phyloP scores from a whole-genome alignment of 37 sponge, comb jelly and placozoan genomes.

The Corticium candelabrum region DNA sequence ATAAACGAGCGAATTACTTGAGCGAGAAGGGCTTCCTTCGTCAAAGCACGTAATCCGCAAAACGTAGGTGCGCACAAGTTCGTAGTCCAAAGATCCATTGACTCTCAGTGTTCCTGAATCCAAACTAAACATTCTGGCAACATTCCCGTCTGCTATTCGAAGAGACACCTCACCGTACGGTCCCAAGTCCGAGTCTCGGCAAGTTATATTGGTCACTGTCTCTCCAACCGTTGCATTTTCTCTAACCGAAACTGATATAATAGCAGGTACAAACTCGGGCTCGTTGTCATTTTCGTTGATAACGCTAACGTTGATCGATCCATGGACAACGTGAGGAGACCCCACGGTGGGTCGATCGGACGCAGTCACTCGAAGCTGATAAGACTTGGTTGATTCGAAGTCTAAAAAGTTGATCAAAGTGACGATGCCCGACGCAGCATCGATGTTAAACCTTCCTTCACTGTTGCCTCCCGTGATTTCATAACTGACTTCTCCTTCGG shows the following conservation, averaged over 20 bases:
- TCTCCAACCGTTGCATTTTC: neutral
- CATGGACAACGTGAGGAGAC: neutral
- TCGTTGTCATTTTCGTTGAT: neutral
- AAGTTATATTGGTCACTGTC: neutral
- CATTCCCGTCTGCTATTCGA: conserved; percentile 10
- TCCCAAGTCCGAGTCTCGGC: conserved; percentile 14
- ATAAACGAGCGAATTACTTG: neutral
- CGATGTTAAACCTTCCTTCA: conserved; percentile 24
- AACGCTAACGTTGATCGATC: neutral
- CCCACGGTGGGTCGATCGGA: neutral
- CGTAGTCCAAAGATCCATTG: neutral
- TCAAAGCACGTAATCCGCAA: neutral
- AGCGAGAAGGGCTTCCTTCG: neutral
- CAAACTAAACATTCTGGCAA: conserved; percentile 6
- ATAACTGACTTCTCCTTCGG: conserved; percentile 35
- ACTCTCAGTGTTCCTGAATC: neutral
- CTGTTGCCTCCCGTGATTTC: neutral
- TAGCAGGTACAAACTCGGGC: neutral
- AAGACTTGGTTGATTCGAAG: conserved; percentile 21
- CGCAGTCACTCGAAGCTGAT: neutral
- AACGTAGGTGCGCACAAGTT: neutral
- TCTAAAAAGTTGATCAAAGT: conserved; percentile 18
- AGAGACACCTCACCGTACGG: conserved; percentile 11
- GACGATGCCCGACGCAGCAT: conserved; percentile 22
- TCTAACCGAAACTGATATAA: neutral